These are phyloP conservation scores for Neolamprologus toae DNA, from an alignment of 2,113 vertebrate genomes.

Conservation along the genomic window DNA sequence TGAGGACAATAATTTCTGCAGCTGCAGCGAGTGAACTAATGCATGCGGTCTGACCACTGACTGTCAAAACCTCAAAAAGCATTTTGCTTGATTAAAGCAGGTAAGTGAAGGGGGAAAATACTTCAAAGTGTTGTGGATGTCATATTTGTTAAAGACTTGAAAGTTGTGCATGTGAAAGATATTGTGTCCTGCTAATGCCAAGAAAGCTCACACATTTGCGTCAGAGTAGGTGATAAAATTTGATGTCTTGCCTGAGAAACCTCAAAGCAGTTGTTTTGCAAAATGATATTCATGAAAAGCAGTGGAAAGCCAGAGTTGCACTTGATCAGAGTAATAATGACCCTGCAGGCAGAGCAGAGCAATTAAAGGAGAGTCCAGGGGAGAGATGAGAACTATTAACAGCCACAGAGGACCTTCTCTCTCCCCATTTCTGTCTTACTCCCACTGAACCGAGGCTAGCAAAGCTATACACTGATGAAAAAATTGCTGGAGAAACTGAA, in stretches of 20 bases:
- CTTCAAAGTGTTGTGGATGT: conserved; percentile 47
- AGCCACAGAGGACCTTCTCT: conserved; percentile 59
- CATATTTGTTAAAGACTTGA: conserved; percentile 14
- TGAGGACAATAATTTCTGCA: not conserved
- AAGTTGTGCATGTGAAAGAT: conserved; percentile 26
- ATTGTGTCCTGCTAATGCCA: conserved; percentile 38
- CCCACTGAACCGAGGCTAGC: conserved; percentile 9
- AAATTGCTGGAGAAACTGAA: conserved; percentile 51
- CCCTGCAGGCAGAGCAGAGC: conserved; percentile 65
- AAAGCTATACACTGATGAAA: conserved; percentile 54
- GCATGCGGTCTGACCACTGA: conserved; percentile 7
- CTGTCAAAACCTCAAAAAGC: conserved; percentile 14
- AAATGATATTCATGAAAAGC: conserved; percentile 65
- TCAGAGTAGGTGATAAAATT: conserved; percentile 35
- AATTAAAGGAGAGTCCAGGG: conserved; percentile 67
- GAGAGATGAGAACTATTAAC: conserved; percentile 68
- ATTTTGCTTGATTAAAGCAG: conserved; percentile 42
- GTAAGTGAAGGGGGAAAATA: not conserved
- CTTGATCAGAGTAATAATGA: conserved; percentile 68
- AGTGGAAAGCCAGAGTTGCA: conserved; percentile 52
- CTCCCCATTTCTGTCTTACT: conserved; percentile 6
- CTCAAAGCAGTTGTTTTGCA: conserved; percentile 60
- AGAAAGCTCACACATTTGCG: conserved; percentile 7
- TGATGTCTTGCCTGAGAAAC: conserved; percentile 36
- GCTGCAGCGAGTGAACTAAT: not conserved